Evolutionary conservation across 2,113 vertebrate genomes (phyloP).

Genomic region (Grallaria varia): DNA sequence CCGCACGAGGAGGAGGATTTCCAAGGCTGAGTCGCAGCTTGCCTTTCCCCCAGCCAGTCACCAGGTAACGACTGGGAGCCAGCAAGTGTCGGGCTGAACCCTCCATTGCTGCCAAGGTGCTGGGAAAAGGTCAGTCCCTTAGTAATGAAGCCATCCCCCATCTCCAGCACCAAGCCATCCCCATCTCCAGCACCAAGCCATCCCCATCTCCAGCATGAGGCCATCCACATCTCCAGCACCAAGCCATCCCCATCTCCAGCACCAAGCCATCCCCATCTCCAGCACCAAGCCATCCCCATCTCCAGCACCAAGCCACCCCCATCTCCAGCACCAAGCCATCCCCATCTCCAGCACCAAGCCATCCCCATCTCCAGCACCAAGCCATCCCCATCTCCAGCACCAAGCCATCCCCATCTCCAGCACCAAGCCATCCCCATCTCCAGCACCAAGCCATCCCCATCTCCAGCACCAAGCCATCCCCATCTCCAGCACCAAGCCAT

Average conservation of each 20-base stretch:
- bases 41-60: neutral
- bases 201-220: too few relatives aligned
- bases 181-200: neutral
- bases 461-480: neutral
- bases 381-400: neutral
- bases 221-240: neutral
- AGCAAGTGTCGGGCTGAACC: neutral
- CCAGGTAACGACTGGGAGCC: neutral
- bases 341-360: neutral
- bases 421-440: neutral
- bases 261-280: neutral
- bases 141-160: neutral
- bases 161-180: neutral
- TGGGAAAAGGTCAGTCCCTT: neutral
- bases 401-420: neutral
- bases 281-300: neutral
- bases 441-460: neutral
- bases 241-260: neutral
- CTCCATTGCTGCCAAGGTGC: slow-evolving; percentile 5
- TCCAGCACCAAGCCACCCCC: neutral
- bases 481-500: neutral
- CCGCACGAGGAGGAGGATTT: neutral
- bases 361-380: neutral
- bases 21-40: neutral
- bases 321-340: neutral